Conservation (phyloP, 2,797 vertebrate species). For the Rhynchonycteris naso region DNA sequence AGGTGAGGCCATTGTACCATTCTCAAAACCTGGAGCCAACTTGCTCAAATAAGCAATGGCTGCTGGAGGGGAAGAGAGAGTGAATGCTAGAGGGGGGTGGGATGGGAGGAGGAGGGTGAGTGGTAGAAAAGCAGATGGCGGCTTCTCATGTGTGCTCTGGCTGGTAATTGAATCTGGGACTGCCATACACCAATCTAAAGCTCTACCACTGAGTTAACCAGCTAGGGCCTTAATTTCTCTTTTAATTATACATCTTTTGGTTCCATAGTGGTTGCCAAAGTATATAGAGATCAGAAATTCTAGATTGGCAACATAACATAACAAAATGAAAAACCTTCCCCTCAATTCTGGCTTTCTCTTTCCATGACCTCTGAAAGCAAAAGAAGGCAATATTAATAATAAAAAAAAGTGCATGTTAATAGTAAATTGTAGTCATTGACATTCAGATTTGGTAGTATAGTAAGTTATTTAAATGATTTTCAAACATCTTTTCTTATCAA, state of each 20-base stretch:
- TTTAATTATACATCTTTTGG: slow-evolving; percentile 8
- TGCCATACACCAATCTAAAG: too few species aligned
- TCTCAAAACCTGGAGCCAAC: too few species aligned
- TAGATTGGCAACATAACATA: neutral
- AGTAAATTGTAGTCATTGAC: neutral
- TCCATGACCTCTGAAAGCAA: neutral
- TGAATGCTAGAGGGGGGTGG: too few species aligned
- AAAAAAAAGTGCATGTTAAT: neutral
- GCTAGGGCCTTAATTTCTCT: neutral
- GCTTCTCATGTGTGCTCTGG: too few species aligned
- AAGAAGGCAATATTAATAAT: neutral
- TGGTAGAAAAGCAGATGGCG: too few species aligned
- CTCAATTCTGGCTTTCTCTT: neutral
- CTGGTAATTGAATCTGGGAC: too few species aligned
- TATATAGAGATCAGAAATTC: slow-evolving; percentile 17
- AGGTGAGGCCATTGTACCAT: too few species aligned
- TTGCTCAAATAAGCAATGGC: too few species aligned
- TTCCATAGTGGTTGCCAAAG: slow-evolving; percentile 17
- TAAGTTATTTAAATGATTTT: slow-evolving; percentile 15
- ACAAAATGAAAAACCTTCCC: neutral
- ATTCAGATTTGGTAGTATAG: neutral
- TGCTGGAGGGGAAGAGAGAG: too few species aligned
- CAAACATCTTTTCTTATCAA: slow-evolving; percentile 41
- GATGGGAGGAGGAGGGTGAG: too few species aligned
- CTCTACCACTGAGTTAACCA: too few species aligned